Conservation (phyloP, 2,113 vertebrate genomes). For the Campylomormyrus numenius region DNA sequence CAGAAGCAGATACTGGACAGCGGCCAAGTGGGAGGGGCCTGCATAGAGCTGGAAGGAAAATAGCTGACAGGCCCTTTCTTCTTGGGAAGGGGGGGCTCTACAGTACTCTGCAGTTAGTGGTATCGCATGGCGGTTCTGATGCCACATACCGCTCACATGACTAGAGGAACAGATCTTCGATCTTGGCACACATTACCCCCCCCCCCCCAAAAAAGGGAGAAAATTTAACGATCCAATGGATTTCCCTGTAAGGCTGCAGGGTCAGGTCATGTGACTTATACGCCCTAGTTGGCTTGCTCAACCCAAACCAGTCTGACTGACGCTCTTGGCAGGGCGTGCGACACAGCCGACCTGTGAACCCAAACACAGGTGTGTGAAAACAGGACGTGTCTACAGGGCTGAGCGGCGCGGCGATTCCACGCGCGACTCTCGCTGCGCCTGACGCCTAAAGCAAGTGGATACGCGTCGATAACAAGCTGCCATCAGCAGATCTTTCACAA, state of each 20-base stretch:
- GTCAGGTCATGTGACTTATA: neutral
- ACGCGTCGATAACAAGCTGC: neutral
- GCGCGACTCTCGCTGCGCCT: neutral
- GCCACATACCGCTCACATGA: no score
- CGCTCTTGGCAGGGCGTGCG: neutral
- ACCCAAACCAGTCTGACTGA: neutral
- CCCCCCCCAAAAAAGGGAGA: neutral
- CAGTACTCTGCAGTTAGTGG: neutral
- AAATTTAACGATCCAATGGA: neutral
- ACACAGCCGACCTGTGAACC: neutral
- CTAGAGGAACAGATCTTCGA: neutral
- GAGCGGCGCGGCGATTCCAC: neutral
- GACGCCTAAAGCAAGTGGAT: neutral
- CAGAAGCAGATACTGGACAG: neutral
- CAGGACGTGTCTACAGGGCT: neutral
- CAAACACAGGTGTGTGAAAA: no score
- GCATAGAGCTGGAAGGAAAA: neutral
- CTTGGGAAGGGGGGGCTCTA: no score
- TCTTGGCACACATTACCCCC: neutral
- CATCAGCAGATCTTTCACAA: no score
- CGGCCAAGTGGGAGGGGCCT: slow-evolving; percentile 1
- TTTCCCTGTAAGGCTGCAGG: neutral
- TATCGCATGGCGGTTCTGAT: neutral
- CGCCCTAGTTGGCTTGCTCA: neutral
- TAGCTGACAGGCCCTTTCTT: neutral